Base-by-base conservation (phyloP, 2,888 invertebrate species). In the Epistrophe eligans region DNA sequence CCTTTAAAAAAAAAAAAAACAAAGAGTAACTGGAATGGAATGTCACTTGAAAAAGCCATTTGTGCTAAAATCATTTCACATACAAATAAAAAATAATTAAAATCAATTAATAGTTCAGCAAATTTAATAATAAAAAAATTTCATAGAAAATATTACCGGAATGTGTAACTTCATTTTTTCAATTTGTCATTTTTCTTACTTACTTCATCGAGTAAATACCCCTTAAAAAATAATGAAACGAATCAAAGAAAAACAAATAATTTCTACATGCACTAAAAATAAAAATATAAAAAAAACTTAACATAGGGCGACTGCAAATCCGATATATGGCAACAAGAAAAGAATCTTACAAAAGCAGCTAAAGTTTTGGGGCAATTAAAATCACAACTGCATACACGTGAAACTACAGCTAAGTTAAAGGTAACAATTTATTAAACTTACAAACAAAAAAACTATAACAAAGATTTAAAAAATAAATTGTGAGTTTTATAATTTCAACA, bases 301-400 rank as follows among this genome's bases (percentile, higher is more conserved):
- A 88, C 84, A 76, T 92, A 93, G 93, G 93, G 93, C 83, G 93
- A 93, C 91, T 90, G 91, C 90, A 93, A 93, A 91, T 91, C 92
- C 90, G 93, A 92, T 92, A 93, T 93, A 90, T 93, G 93, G 93
- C 92, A 93, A 91, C 93, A 93, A 92, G 93, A 93, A 92, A 93
- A 93, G 92, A 93, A 93, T 91, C 93, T 93, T 91, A 92, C 94
- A 90, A 94, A 94, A 93, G 93, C 94, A 91, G 94, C 93, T 90
- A 94, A 94, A 93, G 93, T 94, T 91, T 93, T 94, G 91, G 94
- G 94, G 91, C 93, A 93, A 91, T 92, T 92, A 91, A 93, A 93
- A 91, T 93, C 93, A 87, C 93, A 93, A 90, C 93, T 94, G 90
- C 93, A 93, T 90, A 92, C 92, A 89, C 92, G 93, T 90, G 93